These are phyloP conservation scores for Oscheius myriophilus DNA, from an alignment of 2,888 invertebrate species.

Conservation along the genomic window DNA sequence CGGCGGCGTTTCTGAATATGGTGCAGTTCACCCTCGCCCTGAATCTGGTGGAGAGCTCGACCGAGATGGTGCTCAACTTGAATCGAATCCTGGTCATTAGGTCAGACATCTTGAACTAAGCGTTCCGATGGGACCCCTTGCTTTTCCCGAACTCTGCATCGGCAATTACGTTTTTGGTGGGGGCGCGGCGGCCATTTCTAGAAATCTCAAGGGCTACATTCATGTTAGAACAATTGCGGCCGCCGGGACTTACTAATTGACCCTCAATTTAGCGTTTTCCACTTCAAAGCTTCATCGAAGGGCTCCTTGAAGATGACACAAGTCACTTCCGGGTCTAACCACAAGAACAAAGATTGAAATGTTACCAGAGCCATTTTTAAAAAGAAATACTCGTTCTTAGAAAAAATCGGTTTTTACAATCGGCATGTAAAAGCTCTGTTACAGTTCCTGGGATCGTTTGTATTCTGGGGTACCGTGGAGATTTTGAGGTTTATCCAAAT, in stretches of 20 bases:
- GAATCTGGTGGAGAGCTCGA: not conserved
- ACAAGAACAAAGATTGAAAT: too few relatives aligned
- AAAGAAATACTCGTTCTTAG: too few relatives aligned
- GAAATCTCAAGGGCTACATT: constrained; percentile 30
- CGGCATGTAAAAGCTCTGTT: too few relatives aligned
- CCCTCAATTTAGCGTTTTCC: constrained; percentile 28
- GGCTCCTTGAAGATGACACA: too few relatives aligned
- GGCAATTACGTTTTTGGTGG: constrained; percentile 21
- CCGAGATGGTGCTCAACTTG: constrained; percentile 32
- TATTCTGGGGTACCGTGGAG: too few relatives aligned
- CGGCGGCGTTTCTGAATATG: constrained; percentile 78
- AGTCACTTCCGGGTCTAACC: too few relatives aligned
- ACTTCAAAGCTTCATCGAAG: not conserved
- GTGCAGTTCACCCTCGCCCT: constrained; percentile 79
- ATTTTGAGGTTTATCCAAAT: too few relatives aligned
- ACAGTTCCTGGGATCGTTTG: too few relatives aligned
- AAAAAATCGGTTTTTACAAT: too few relatives aligned
- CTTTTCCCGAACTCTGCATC: constrained; percentile 5
- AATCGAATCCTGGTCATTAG: constrained; percentile 55
- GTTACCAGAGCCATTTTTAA: too few relatives aligned
- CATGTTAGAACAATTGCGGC: constrained; percentile 30
- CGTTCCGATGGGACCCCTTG: not conserved
- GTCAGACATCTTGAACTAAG: constrained; percentile 70
- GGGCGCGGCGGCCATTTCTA: constrained; percentile 20
- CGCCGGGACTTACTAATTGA: constrained; percentile 25